Evolutionary conservation across 2,888 invertebrate species (phyloP), one percentile per base, ranked within the genome.

Genomic region (Drosophila histrio): DNA sequence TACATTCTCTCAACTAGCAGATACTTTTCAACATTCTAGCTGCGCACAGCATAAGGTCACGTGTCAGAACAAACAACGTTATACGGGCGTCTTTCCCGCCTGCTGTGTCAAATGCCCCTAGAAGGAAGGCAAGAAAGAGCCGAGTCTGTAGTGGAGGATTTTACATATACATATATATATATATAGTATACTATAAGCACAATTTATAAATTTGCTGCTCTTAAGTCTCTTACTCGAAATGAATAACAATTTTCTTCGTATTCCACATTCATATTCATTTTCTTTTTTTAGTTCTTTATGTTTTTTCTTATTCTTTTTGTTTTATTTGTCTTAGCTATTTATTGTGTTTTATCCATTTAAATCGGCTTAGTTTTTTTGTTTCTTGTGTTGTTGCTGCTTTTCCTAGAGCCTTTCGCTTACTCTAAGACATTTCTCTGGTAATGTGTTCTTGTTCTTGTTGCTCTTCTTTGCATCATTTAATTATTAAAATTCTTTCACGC

Each of bases 401-500:
- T 17, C 32, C 9, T 30, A 26, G 24, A 50, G 11, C 26, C 46
- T 34, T 3, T 26, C 39, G 46, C 30, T 46, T 62, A 43, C 28
- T 43, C 28, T 36, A 62, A 28, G 22, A 44, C 61, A 26, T 11
- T 24, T 39, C 30, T 28, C 50, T 30, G 57, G 38, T 38, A 39
- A 22, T 50, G 50, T 58, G 34, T 56, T 7, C 8, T 28, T 58
- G 38, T 50, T 39, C 11, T 44, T 3, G 2, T 21, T 36, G 21
- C 8, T 38, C 3, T 19, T 49, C 4, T n/a, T n/a, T 21, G 11
- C 38, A 24, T 34, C 32, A 17, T 38, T 4, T 26, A 15, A 11
- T 9, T 4, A 9, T 19, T 94, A 95, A 96, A 93, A 97, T 98
- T 98, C 92, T 28, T 8, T 24, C 11, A 32, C 19, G 19, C 39